Percentiles rank a stretch among this genome's conserved stretches.
Conservation (phyloP, 2,888 invertebrate species). For the Microctonus aethiopoides region DNA sequence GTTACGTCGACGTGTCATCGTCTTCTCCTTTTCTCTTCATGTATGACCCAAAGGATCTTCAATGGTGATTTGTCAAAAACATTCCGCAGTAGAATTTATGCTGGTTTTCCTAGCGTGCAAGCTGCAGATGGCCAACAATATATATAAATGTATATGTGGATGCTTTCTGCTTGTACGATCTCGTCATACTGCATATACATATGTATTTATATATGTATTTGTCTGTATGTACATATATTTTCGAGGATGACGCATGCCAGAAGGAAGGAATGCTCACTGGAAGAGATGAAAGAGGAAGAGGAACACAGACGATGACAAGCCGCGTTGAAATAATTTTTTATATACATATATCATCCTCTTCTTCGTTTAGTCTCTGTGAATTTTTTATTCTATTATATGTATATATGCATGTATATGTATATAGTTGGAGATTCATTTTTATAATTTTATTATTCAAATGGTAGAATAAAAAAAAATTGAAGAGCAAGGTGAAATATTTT, state of each 20-base stretch:
- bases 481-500: too few relatives aligned
- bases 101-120: constrained; percentile 30
- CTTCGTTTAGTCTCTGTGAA: too few relatives aligned
- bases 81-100: constrained; percentile 40
- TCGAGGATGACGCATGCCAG: constrained; percentile 4
- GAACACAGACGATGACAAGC: too few relatives aligned
- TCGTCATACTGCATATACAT: neutral
- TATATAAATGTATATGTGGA: neutral
- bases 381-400: too few relatives aligned
- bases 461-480: too few relatives aligned
- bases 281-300: neutral
- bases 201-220: neutral
- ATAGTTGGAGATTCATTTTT: too few relatives aligned
- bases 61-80: constrained; percentile 46
- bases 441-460: too few relatives aligned
- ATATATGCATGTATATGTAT: too few relatives aligned
- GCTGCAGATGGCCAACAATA: constrained; percentile 4
- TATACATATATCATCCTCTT: too few relatives aligned
- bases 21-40: neutral
- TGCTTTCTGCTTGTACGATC: constrained; percentile 10
- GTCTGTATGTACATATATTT: neutral
- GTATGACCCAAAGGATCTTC: constrained; percentile 11
- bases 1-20: constrained; percentile 23
- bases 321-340: too few relatives aligned
- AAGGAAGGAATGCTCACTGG: constrained; percentile 6